phyloP scores from a whole-genome alignment of 2,113 vertebrate genomes.

The Sardina pilchardus region DNA sequence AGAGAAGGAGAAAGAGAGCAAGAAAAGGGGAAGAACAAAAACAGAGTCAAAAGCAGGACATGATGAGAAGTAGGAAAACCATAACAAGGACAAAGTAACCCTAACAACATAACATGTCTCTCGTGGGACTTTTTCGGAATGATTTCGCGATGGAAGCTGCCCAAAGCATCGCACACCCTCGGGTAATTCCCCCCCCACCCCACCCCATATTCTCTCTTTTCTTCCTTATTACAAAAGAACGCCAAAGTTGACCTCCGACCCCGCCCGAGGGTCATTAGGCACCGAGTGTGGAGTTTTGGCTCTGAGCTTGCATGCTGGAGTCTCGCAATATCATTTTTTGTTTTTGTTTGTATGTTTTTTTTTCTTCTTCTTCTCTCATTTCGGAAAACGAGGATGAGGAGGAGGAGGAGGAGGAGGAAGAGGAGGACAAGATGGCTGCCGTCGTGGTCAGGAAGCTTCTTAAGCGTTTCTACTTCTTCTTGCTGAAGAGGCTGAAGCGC shows the following conservation, averaged over 20 bases:
- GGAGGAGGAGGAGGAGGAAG: conserved; percentile 32
- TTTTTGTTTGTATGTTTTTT: neutral
- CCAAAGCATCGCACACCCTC: conserved; percentile 79
- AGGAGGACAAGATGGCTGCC: conserved; percentile 22
- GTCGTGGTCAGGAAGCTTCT: neutral
- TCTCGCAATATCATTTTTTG: conserved; percentile 65
- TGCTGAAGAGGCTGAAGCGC: conserved; percentile 96
- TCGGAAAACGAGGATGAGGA: conserved; percentile 15
- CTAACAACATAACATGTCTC: conserved; percentile 48
- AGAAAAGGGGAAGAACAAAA: conserved; percentile 46
- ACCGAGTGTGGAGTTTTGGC: conserved; percentile 92
- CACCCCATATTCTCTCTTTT: conserved; percentile 59
- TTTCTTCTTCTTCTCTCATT: neutral
- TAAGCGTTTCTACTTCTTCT: conserved; percentile 85
- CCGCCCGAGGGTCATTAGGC: conserved; percentile 84
- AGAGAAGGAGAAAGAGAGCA: conserved; percentile 24
- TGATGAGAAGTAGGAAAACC: conserved; percentile 54
- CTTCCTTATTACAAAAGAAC: conserved; percentile 67
- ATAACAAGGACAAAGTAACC: conserved; percentile 47
- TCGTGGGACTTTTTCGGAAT: conserved; percentile 48
- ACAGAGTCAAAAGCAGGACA: conserved; percentile 47
- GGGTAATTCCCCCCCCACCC: conserved; percentile 68
- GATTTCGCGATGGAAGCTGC: conserved; percentile 71
- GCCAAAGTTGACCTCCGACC: conserved; percentile 82
- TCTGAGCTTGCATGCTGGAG: conserved; percentile 93